Base-by-base conservation (phyloP, 2,113 vertebrate genomes). In the Chionis minor region DNA sequence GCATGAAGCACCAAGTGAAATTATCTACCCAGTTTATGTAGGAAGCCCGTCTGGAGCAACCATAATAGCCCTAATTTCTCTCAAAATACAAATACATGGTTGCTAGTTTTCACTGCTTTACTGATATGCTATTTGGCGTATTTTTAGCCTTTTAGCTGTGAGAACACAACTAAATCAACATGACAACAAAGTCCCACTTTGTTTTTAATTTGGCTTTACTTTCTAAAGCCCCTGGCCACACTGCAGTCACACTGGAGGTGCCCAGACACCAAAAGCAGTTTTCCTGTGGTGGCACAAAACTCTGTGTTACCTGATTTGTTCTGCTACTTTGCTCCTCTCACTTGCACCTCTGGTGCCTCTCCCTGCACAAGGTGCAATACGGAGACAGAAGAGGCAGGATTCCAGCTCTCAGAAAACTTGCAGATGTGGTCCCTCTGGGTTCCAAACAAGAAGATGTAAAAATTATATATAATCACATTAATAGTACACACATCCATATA, bases 1-100 rank as follows among this genome's bases (percentile, higher is more conserved):
- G 86, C 84, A 59, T 45, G 88, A 96, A 74, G 86, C 86, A 94
- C 77, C 63, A 40, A 92, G 91, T 83, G 95, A 86, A 97, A 95
- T 95, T 61, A 89, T 62, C 91, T 65, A 30, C 83, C 83, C 84
- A 61, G 83, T 52, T 92, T 66, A 51, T 94, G 88, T 27, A 47
- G 92, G 95, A 86, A 93, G 75, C 92, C 67, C 0, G 35, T 94
- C 94, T 94, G 84, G 91, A 96, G 81, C 83, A 58, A 33, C 75
- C 62, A 26, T 56, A 75, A 89, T 21, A 87, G 70, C 84, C 83
- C 94, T 94, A 26, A 94, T 87, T 92, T 81, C 52, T 75, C 84
- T 89, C 88, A 59, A 59, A 84, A 86, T 27, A 81, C 77, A 92
- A 90, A 93, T 88, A 92, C 0, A 73, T 8, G 52, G 58, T 35